Base-by-base conservation (phyloP, 2,113 vertebrate genomes). In the Archocentrus centrarchus region DNA sequence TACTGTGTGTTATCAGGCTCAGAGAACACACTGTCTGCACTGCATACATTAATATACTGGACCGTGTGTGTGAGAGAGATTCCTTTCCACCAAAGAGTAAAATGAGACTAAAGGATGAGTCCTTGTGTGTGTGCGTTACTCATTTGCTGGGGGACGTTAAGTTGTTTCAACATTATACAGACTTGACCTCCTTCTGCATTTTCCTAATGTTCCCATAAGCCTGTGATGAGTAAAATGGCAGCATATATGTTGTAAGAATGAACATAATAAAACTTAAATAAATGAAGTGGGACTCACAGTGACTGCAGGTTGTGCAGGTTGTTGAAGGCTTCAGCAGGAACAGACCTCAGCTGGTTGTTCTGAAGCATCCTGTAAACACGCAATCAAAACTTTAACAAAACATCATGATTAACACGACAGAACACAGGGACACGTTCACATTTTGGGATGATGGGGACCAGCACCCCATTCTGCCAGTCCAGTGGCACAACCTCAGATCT, bases 291-390 rank as follows among this genome's bases (percentile, higher is more conserved):
- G 39, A 64, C 86, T 91, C 62, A 91, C 89, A 91, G 89, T 50
- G 98, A 98, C 85, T 98, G 97, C 62, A 99, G 97, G 88, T 95
- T 97, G 89, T 89, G 95, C 79, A 98, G 90, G 89, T 96, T 96
- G 92, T 96, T 97, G 3, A 99, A 96, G 0, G 97, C 97, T 91
- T 98, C 97, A 0, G 88, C 92, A 17, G 97, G 98, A 37, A 98
- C 97, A 73, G 97, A 96, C 11, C 83, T 95, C 75, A 99, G 95
- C 62, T 97, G 97, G 93, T 99, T 99, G 89, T 99, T 99, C 93
- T 99, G 98, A 61, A 99, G 96, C 98, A 99, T 99, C 77, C 98
- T 99, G 60, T 18, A 87, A 57, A 88, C 11, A 80, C 35, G 11
- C 9, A 58, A 59, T 35, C 35, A 59, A 50, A 55, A 35, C 35